Evolutionary conservation across 2,797 vertebrate species (phyloP).

Genomic region (Loriculus beryllinus): DNA sequence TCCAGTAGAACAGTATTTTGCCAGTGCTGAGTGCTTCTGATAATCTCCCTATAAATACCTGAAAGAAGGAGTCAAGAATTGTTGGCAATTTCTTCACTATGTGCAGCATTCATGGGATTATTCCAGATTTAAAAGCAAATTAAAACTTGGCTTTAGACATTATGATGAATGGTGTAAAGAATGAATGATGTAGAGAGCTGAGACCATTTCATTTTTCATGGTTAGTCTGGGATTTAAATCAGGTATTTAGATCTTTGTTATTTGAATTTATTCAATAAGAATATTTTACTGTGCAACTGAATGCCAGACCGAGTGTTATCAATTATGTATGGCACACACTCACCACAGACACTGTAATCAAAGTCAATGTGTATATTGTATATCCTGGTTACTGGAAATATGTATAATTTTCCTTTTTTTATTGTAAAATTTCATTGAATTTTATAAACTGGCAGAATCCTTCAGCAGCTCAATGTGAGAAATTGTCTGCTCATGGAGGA

Average conservation of each 20-base stretch:
- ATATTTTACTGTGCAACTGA: background rate
- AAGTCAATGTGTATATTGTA: background rate
- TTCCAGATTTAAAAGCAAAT: background rate
- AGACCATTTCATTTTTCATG: background rate
- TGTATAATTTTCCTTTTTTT: too few species aligned
- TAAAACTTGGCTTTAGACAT: background rate
- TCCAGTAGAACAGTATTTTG: background rate
- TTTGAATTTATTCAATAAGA: background rate
- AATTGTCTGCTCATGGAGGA: background rate
- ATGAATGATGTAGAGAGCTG: background rate
- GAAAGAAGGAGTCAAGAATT: background rate
- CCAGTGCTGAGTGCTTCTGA: background rate
- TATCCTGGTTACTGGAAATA: background rate
- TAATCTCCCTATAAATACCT: background rate
- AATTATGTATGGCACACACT: fast-evolving
- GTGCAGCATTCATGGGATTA: background rate
- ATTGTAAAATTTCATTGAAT: background rate
- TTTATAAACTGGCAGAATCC: background rate
- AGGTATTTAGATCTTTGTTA: background rate
- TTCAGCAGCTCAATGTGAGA: background rate
- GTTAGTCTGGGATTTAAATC: background rate
- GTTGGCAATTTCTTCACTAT: background rate
- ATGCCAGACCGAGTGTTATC: background rate
- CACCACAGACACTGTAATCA: background rate
- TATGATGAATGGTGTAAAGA: background rate